Conservation (phyloP, 2,797 vertebrate genomes). For the Nannoperca obscura region DNA sequence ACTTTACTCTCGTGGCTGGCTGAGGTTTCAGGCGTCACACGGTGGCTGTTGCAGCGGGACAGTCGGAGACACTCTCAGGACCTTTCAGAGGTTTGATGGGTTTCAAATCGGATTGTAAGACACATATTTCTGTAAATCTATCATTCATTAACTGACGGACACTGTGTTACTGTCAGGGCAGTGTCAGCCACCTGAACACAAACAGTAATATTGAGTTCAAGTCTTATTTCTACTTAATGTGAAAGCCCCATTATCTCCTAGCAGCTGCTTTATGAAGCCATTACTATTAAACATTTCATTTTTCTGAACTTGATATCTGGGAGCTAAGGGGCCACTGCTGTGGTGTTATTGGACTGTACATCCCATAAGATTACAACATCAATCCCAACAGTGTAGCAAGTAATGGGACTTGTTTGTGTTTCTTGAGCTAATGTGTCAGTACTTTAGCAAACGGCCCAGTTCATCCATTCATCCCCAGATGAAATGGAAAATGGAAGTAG, state of each 20-base stretch:
- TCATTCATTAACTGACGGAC: not conserved
- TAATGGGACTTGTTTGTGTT: not conserved
- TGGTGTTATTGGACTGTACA: not conserved
- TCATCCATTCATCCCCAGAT: not conserved
- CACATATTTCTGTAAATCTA: not conserved
- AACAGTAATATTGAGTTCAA: not conserved
- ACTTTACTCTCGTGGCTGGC: conserved; percentile 23
- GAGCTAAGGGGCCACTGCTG: conserved; percentile 1
- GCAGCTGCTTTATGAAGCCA: conserved; percentile 1
- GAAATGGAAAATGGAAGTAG: not conserved
- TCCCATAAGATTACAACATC: not conserved
- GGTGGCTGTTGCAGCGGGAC: conserved; percentile 20
- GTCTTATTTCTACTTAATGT: not conserved
- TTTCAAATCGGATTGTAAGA: conserved; percentile 20
- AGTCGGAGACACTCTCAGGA: conserved; percentile 5
- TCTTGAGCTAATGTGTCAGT: not conserved
- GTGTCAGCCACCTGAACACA: not conserved
- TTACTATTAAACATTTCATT: not conserved
- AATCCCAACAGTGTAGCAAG: not conserved
- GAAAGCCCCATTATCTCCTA: not conserved
- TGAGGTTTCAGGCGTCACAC: conserved; percentile 44
- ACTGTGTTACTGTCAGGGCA: no score
- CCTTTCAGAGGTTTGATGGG: conserved; percentile 24
- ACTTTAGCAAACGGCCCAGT: not conserved
- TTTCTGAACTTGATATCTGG: not conserved